These are phyloP conservation scores for Micoletzkya japonica DNA, from an alignment of 2,888 invertebrate species.

Conservation along the genomic window DNA sequence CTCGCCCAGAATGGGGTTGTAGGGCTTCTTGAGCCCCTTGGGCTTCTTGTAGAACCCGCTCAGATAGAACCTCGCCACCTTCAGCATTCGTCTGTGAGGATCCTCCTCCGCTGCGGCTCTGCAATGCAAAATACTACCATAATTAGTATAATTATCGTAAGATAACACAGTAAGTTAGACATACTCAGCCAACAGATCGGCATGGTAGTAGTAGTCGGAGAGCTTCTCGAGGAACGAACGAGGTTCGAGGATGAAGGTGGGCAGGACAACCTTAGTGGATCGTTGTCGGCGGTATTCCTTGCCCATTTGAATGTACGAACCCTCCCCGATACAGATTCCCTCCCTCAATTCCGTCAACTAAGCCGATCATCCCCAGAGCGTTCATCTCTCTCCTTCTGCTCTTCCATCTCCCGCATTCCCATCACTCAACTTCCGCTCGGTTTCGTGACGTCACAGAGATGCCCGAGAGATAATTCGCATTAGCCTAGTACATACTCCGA, in stretches of 20 bases:
- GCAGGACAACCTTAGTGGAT: conserved; percentile 87
- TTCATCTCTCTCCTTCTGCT: background rate
- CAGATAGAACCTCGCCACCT: conserved; percentile 80
- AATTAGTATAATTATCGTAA: background rate
- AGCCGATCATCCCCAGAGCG: background rate
- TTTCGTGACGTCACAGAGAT: too few species aligned
- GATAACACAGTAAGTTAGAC: too few species aligned
- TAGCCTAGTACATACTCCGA: too few species aligned
- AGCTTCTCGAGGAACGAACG: conserved; percentile 98
- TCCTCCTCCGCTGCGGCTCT: conserved; percentile 74
- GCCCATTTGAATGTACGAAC: background rate
- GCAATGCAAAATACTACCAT: conserved; percentile 31
- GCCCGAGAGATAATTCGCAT: background rate
- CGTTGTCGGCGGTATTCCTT: background rate
- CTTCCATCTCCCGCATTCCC: background rate
- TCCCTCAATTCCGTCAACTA: background rate
- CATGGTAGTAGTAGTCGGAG: conserved; percentile 96
- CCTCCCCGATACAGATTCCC: background rate
- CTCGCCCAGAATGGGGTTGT: conserved; percentile 96
- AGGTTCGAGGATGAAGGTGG: conserved; percentile 96
- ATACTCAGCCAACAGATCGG: conserved; percentile 82
- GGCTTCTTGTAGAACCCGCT: conserved; percentile 98
- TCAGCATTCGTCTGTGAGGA: conserved; percentile 82
- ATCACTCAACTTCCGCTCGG: background rate
- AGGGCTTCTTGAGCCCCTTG: conserved; percentile 97